A percentile compares a stretch with the other conserved stretches of the same genome.
Conservation (phyloP, 92 coral and sea anemone genomes). For the Actinernus sp. region DNA sequence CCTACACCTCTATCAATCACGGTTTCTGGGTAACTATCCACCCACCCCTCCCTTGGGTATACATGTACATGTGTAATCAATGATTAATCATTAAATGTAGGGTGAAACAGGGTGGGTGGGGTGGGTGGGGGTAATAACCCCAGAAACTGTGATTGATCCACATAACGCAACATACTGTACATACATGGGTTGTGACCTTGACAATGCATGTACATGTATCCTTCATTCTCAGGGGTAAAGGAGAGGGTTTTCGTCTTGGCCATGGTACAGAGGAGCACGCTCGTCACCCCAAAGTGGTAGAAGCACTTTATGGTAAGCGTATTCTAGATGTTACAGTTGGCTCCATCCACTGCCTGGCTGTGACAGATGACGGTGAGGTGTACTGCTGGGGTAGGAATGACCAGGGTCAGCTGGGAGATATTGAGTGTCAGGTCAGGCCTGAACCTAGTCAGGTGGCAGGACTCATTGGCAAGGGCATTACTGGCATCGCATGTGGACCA, state of each 20-base stretch:
- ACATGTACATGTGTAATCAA: too few species aligned
- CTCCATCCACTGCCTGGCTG: constrained; percentile 92
- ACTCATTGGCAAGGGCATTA: constrained; percentile 71
- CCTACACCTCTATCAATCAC: too few species aligned
- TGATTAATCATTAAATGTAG: too few species aligned
- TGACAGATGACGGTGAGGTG: constrained; percentile 90
- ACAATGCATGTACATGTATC: too few species aligned
- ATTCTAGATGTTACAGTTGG: constrained; percentile 93
- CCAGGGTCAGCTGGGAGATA: constrained; percentile 97
- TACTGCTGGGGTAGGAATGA: constrained; percentile 98
- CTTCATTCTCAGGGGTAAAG: constrained; percentile 85
- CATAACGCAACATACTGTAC: too few species aligned
- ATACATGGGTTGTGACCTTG: too few species aligned
- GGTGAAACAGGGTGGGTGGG: too few species aligned
- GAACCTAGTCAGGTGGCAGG: constrained; percentile 78
- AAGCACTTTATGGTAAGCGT: constrained; percentile 80
- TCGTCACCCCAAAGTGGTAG: constrained; percentile 88
- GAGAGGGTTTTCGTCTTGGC: constrained; percentile 94
- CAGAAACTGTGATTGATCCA: too few species aligned
- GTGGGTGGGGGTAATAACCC: too few species aligned
- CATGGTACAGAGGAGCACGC: constrained; percentile 93
- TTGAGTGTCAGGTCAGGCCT: constrained; percentile 58
- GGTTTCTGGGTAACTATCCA: too few species aligned
- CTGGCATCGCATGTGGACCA: constrained; percentile 96
- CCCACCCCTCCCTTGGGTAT: too few species aligned